A percentile compares a stretch with the other conserved stretches of the same genome.
phyloP scores from a whole-genome alignment of 2,797 vertebrate species.

The Zenarchopterus dispar region DNA sequence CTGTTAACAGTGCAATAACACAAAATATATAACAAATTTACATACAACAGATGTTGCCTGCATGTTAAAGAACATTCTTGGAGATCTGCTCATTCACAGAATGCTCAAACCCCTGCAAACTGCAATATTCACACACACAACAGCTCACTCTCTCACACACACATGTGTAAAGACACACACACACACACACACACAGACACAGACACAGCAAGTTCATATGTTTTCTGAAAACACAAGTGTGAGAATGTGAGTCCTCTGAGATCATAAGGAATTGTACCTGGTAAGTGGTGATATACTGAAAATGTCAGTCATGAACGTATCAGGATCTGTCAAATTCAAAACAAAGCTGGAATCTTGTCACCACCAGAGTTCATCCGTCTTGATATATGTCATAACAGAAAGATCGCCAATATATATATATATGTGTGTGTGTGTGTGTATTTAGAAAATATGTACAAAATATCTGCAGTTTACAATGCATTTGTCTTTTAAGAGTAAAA shows the following conservation, averaged over 20 bases:
- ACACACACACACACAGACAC: constrained; percentile 29
- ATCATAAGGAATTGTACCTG: constrained; percentile 36
- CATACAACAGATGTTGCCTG: constrained; percentile 49
- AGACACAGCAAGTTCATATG: constrained; percentile 45
- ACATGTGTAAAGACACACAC: background rate
- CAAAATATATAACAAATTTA: constrained; percentile 49
- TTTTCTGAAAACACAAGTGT: constrained; percentile 50
- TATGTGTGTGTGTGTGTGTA: constrained; percentile 21
- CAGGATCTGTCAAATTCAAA: constrained; percentile 31
- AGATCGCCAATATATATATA: constrained; percentile 43
- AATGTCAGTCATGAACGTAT: constrained; percentile 46
- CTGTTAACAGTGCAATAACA: constrained; percentile 58
- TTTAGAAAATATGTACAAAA: constrained; percentile 80
- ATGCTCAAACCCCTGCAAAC: constrained; percentile 75
- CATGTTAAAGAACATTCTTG: constrained; percentile 63
- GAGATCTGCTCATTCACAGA: constrained; percentile 81
- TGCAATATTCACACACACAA: constrained; percentile 34
- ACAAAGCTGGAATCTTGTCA: constrained; percentile 41
- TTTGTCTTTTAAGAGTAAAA: constrained; percentile 89
- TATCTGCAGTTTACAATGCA: constrained; percentile 90
- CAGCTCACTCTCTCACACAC: background rate
- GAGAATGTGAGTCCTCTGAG: constrained; percentile 58
- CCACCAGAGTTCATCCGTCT: constrained; percentile 35
- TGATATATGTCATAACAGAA: constrained; percentile 55
- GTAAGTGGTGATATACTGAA: constrained; percentile 48